Base-by-base conservation (phyloP, 2,888 invertebrate species). In the Agelastica alni region DNA sequence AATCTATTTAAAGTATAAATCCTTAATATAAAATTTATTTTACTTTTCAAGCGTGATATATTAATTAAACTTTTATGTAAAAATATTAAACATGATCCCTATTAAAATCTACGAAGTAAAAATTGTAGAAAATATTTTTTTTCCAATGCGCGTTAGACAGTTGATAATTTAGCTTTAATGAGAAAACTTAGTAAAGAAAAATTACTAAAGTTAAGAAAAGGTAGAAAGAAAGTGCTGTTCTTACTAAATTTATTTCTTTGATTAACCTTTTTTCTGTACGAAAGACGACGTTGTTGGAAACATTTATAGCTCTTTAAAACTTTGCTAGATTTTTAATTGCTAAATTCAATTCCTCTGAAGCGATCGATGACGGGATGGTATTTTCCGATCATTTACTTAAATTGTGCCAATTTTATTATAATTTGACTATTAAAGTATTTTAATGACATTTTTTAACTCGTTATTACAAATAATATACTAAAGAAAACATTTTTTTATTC, bases 111-210 rank as follows among this genome's bases (percentile, higher is more conserved):
- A 56, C 51, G 58, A 51, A 51, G 45, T 56, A 52, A 49, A 58
- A 60, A 56, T 51, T 42, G 53, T 45, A 39, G 42, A 51, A 30
- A 44, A 26, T 32, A 49, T 45, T 56, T 59, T 67, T 67, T 65
- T 64, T 60, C 61, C 61, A 31, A 59, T 61, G 62, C 65, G 64
- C 61, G 60, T 61, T 64, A 59, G 62, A 62, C 37, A 18, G 64
- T 64, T 62, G 63, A 63, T 67, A 70, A 70, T 69, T 71, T 64
- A 66, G 67, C 66, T 65, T 67, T 71, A 71, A 71, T 71, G 71
- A 69, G 70, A 71, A 71, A 71, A 71, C 69, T 71, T 70, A 56
- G 61, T 60, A 65, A 70, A 71, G 69, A 70, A 71, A 70, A 70
- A 70, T 68, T 64, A 68, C 66, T 60, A 63, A 70, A 71, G 69